Conservation (phyloP, 2,113 vertebrate genomes). For the Castor canadensis region DNA sequence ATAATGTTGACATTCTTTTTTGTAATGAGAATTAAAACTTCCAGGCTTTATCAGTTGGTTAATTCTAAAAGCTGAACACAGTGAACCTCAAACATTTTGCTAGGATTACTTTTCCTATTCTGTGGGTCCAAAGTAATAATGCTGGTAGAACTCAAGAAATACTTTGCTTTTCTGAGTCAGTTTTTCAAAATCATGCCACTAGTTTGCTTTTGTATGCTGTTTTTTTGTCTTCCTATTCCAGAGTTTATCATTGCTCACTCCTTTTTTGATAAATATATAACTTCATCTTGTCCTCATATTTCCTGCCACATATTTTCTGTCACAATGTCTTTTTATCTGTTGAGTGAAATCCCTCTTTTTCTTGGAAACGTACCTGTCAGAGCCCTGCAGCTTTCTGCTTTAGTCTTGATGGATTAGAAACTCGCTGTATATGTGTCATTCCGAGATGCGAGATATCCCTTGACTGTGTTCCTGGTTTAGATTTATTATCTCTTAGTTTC, state of each 20-base stretch:
- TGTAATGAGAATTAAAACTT: conserved; percentile 11
- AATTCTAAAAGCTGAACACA: background rate
- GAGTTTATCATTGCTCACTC: too few species aligned
- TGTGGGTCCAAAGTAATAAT: background rate
- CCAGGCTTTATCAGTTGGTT: background rate
- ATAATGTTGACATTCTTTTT: background rate
- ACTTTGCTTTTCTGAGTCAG: background rate
- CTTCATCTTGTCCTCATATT: background rate
- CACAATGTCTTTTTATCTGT: too few species aligned
- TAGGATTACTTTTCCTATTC: background rate
- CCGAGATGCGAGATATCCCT: background rate
- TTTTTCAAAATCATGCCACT: background rate
- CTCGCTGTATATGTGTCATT: background rate
- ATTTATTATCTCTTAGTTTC: background rate
- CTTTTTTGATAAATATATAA: background rate
- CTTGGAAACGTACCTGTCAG: background rate
- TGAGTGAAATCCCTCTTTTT: background rate
- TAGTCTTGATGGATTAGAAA: background rate
- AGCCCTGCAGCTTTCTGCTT: background rate
- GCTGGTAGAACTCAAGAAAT: background rate
- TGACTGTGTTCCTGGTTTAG: background rate
- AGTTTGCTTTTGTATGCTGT: background rate
- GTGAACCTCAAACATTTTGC: background rate
- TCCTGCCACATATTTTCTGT: too few species aligned
- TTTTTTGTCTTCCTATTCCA: background rate